These are phyloP conservation scores for Ophonus ardosiacus DNA, from an alignment of 2,888 invertebrate genomes.

Conservation along the genomic window DNA sequence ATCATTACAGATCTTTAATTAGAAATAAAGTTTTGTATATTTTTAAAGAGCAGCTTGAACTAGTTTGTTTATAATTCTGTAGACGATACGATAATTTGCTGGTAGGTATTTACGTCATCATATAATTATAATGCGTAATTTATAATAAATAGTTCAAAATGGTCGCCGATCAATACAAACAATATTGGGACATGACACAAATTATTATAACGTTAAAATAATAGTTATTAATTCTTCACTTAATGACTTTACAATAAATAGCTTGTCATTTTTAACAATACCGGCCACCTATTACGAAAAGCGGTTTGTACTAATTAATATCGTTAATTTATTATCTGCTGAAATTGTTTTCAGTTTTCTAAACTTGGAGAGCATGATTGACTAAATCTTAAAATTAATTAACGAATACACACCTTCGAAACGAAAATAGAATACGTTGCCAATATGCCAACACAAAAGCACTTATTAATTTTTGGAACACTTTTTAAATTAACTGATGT, in stretches of 20 bases:
- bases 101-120: conserved; percentile 28
- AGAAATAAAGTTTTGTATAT: neutral
- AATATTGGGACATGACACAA: conserved; percentile 39
- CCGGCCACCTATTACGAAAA: conserved; percentile 42
- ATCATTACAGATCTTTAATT: conserved; percentile 14
- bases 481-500: conserved; percentile 9
- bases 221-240: conserved; percentile 52
- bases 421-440: neutral
- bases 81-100: conserved; percentile 10
- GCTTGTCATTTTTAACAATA: conserved; percentile 53
- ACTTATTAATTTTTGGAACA: conserved; percentile 9
- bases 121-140: neutral
- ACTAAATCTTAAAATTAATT: conserved; percentile 19
- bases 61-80: neutral
- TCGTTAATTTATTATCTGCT: conserved; percentile 45
- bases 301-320: conserved; percentile 23
- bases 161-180: neutral
- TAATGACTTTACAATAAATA: conserved; percentile 54
- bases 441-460: neutral
- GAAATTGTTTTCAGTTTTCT: conserved; percentile 29
- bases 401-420: conserved; percentile 15
- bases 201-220: conserved; percentile 53
- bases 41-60: conserved; percentile 10
- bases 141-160: conserved; percentile 42
- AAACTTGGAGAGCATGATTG: conserved; percentile 10